Evolutionary conservation across 37 sponge, comb jelly and placozoan genomes (phyloP).

Genomic region (Halisarca cf. caerulea): DNA sequence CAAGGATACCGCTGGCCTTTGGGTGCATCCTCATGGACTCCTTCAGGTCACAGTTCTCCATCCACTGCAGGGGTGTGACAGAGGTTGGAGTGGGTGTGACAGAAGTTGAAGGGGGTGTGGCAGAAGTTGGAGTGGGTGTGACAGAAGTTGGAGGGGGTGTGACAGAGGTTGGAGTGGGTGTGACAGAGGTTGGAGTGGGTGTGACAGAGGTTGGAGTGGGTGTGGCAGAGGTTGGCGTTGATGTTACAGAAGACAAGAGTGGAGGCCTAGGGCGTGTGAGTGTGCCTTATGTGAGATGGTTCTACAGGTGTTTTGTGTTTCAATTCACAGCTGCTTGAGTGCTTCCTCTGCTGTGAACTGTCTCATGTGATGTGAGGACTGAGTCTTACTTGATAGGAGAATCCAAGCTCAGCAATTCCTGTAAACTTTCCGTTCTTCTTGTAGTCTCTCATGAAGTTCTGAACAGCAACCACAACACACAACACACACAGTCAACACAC

Average conservation of each 20-base stretch:
- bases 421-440: neutral
- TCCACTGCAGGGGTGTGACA: constrained; percentile 7
- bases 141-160: neutral
- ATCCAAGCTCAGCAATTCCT: constrained; percentile 18
- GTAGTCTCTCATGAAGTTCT: constrained; percentile 1
- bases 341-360: too few relatives aligned
- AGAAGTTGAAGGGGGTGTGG: neutral
- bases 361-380: neutral
- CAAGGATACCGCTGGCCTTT: neutral
- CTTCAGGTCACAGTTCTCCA: constrained; percentile 21
- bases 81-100: constrained; percentile 15
- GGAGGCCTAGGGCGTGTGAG: too few relatives aligned
- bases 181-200: neutral
- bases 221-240: neutral
- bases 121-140: neutral
- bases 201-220: constrained; percentile 9
- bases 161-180: constrained; percentile 1
- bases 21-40: neutral
- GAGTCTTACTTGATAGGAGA: constrained; percentile 11
- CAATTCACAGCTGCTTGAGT: too few relatives aligned
- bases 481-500: neutral
- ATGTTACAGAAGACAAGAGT: too few relatives aligned
- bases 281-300: too few relatives aligned
- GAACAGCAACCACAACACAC: too few relatives aligned
- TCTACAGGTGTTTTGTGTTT: too few relatives aligned